These are phyloP conservation scores for Tetramorium parvispinum DNA, from an alignment of 1,140 invertebrate genomes.

Conservation along the genomic window DNA sequence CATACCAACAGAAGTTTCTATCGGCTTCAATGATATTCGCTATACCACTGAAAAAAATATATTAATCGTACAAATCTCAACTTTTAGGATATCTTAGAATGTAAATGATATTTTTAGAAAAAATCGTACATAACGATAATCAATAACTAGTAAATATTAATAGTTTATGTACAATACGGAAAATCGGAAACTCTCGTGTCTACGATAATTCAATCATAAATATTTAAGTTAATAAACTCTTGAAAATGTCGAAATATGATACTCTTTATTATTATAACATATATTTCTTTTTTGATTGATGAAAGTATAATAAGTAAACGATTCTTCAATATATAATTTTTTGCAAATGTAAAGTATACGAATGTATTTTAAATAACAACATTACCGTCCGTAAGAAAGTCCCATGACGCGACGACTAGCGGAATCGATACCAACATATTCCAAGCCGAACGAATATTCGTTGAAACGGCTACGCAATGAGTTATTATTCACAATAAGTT, in stretches of 20 bases:
- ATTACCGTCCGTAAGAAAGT: constrained; percentile 83
- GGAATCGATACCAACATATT: constrained; percentile 88
- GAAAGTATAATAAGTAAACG: background rate
- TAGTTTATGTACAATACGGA: background rate
- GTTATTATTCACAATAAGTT: constrained; percentile 88
- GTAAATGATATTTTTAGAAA: background rate
- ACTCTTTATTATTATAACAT: background rate
- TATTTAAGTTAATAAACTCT: background rate
- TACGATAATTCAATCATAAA: background rate
- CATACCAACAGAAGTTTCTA: constrained; percentile 89
- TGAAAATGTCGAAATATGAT: background rate
- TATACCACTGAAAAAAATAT: constrained; percentile 83
- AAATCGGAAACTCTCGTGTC: background rate
- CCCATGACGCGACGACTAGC: constrained; percentile 90
- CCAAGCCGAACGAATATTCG: constrained; percentile 90
- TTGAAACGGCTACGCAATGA: constrained; percentile 87
- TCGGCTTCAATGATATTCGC: constrained; percentile 88
- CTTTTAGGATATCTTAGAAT: background rate
- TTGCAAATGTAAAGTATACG: background rate
- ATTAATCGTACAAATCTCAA: background rate
- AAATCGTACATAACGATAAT: background rate
- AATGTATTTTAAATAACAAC: background rate
- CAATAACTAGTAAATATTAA: background rate
- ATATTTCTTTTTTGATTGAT: background rate
- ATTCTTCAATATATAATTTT: background rate